A percentile compares a stretch with the other conserved stretches of the same genome.
These are phyloP conservation scores for Drosophila ercepeae DNA, from an alignment of 1,140 invertebrate genomes.

Conservation along the genomic window DNA sequence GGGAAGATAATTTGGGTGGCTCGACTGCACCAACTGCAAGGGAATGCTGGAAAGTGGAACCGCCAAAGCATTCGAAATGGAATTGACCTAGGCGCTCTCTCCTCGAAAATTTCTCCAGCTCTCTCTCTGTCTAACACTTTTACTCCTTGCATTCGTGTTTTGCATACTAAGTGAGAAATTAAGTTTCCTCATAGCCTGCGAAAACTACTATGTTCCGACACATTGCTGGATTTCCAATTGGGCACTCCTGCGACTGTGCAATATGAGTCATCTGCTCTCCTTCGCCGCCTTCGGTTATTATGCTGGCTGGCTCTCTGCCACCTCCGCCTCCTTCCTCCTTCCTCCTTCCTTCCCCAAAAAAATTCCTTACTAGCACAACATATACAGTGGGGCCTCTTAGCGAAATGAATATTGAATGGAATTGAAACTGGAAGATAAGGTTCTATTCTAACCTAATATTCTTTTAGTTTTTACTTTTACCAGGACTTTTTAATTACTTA, in stretches of 20 bases:
- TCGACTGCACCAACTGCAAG: slow-evolving; percentile 38
- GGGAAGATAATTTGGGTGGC: not conserved
- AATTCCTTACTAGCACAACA: not conserved
- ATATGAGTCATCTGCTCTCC: slow-evolving; percentile 53
- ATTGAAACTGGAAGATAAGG: too few relatives aligned
- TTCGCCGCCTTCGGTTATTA: slow-evolving; percentile 37
- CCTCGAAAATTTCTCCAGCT: not conserved
- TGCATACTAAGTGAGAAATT: slow-evolving; percentile 34
- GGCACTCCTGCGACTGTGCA: slow-evolving; percentile 54
- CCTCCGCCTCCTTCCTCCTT: too few relatives aligned
- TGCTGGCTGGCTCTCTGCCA: slow-evolving; percentile 23
- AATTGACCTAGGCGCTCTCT: slow-evolving; percentile 26
- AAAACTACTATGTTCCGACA: slow-evolving; percentile 7
- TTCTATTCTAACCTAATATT: too few relatives aligned
- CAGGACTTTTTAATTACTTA: too few relatives aligned
- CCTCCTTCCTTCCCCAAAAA: slow-evolving; percentile 3
- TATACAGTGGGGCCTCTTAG: slow-evolving; percentile 7
- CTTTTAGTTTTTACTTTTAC: too few relatives aligned
- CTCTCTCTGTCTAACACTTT: not conserved
- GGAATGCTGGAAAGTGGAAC: slow-evolving; percentile 49
- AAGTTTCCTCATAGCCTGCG: not conserved
- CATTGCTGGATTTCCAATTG: slow-evolving; percentile 45
- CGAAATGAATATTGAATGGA: not conserved
- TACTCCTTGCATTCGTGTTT: slow-evolving; percentile 12
- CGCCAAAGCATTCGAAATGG: too few relatives aligned